Percentiles rank a stretch among this genome's conserved stretches.
phyloP scores from a whole-genome alignment of 2,888 invertebrate genomes.

The Parascotia fuliginaria region DNA sequence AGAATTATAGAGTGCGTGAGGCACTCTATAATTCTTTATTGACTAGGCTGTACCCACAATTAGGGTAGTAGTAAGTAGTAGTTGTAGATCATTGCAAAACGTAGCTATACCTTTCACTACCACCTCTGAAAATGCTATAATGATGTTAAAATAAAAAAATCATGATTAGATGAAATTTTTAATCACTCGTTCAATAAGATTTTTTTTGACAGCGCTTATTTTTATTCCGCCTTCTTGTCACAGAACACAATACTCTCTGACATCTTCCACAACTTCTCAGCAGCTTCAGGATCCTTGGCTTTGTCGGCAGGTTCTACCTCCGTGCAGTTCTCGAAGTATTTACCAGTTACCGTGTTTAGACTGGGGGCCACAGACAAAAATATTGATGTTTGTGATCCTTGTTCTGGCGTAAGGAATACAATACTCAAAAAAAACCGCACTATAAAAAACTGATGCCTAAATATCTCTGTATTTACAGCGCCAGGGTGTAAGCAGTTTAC shows the following conservation, averaged over 20 bases:
- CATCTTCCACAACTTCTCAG: constrained; percentile 91
- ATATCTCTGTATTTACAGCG: constrained; percentile 91
- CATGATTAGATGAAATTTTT: no score
- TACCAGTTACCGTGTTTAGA: constrained; percentile 88
- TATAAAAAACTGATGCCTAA: constrained; percentile 88
- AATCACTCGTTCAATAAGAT: no score
- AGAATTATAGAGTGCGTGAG: no score
- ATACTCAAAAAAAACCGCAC: constrained; percentile 59
- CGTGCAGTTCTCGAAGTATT: constrained; percentile 91
- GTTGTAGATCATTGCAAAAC: no score
- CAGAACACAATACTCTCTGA: constrained; percentile 74
- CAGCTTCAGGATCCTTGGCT: constrained; percentile 87
- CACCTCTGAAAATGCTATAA: no score
- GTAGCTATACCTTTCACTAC: no score
- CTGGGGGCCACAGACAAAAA: constrained; percentile 89
- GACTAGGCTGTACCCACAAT: no score
- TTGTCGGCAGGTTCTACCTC: constrained; percentile 82
- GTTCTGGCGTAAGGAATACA: constrained; percentile 58
- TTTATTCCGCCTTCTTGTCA: constrained; percentile 3
- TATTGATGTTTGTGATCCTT: constrained; percentile 92
- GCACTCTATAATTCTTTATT: no score
- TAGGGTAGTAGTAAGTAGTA: no score
- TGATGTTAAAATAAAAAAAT: no score
- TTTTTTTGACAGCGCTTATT: no score
- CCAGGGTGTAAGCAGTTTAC: constrained; percentile 94